Evolutionary conservation across 2,113 vertebrate genomes (phyloP).

Genomic region (Oenanthe melanoleuca): DNA sequence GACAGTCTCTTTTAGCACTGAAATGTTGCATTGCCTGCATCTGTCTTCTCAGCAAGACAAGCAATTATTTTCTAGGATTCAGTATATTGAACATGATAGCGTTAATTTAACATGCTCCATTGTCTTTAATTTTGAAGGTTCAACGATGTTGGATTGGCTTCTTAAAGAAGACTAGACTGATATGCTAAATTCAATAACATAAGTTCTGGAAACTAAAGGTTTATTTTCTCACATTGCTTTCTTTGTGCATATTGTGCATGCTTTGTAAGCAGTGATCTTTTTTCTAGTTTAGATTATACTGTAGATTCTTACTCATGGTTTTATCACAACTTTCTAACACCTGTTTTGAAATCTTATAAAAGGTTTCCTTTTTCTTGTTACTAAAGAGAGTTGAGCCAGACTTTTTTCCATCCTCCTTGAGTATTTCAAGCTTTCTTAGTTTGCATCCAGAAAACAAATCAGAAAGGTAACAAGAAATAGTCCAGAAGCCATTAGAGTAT

Average conservation of each 20-base stretch:
- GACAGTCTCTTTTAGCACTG: neutral
- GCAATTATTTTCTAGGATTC: slow-evolving; percentile 33
- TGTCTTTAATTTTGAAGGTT: slow-evolving; percentile 39
- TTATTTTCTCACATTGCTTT: neutral
- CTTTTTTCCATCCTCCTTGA: neutral
- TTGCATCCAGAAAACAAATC: neutral
- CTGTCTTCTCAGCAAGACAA: slow-evolving; percentile 25
- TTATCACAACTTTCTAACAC: neutral
- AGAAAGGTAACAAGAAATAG: neutral
- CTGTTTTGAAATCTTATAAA: neutral
- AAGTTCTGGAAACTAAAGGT: neutral
- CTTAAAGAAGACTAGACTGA: neutral
- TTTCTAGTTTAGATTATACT: neutral
- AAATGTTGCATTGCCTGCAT: neutral
- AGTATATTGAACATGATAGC: neutral
- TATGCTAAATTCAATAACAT: neutral
- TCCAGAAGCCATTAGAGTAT: neutral
- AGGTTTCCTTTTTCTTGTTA: neutral
- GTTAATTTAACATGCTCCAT: slow-evolving; percentile 26
- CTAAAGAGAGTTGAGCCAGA: neutral
- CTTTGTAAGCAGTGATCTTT: neutral
- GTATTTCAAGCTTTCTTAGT: neutral
- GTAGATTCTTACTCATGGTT: neutral
- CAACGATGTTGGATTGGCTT: neutral
- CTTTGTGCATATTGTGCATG: neutral